Evolutionary conservation across 2,113 vertebrate genomes (phyloP).

Genomic region (Plectropomus leopardus): DNA sequence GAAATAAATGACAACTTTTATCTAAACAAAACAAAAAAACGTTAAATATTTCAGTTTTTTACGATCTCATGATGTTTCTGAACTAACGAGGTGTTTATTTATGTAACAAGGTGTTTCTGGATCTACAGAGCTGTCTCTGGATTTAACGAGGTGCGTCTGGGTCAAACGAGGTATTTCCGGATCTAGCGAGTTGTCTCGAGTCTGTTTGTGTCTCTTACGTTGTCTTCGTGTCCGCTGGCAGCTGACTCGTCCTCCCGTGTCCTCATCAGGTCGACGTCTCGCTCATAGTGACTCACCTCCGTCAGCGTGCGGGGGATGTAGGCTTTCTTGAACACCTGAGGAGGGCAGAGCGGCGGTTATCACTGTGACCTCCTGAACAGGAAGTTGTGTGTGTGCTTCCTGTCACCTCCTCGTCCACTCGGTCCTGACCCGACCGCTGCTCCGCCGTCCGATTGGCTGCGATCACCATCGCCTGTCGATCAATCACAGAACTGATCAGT

Average conservation of each 20-base stretch:
- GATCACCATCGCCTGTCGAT: slow-evolving; percentile 90
- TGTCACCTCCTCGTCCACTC: slow-evolving; percentile 94
- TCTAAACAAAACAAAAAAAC: too few species aligned
- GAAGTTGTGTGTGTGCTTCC: neutral
- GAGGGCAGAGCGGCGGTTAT: neutral
- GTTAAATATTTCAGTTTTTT: too few species aligned
- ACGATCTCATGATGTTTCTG: too few species aligned
- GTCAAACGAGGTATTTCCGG: too few species aligned
- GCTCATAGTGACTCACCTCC: slow-evolving; percentile 94
- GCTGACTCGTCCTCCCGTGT: slow-evolving; percentile 86
- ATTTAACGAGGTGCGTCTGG: too few species aligned
- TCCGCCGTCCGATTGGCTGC: slow-evolving; percentile 89
- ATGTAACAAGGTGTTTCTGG: too few species aligned
- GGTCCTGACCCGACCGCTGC: slow-evolving; percentile 92
- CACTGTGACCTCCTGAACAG: too few species aligned
- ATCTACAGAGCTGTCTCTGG: too few species aligned
- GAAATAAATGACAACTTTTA: too few species aligned
- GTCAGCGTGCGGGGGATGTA: slow-evolving; percentile 96
- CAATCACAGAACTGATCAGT: neutral
- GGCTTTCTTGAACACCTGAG: slow-evolving; percentile 94
- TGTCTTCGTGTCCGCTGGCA: slow-evolving; percentile 86
- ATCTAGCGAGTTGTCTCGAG: too few species aligned
- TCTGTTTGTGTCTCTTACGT: slow-evolving; percentile 82
- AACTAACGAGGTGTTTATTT: too few species aligned
- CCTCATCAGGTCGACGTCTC: slow-evolving; percentile 89